Conservation (phyloP, 2,797 vertebrate genomes). For the Ataeniobius toweri region DNA sequence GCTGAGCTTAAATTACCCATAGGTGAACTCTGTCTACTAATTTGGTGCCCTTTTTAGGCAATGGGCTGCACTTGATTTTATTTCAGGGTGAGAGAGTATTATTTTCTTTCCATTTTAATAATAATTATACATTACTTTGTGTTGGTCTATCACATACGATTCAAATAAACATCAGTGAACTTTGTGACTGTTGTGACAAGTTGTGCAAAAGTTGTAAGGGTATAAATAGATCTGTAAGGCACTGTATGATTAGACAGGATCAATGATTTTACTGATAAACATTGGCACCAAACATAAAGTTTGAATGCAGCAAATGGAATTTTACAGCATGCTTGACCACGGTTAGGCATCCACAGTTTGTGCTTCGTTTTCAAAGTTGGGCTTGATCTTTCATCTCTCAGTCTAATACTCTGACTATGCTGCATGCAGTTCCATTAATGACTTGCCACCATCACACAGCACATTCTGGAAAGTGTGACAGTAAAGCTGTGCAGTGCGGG, state of each 20-base stretch:
- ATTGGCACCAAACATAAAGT: not conserved
- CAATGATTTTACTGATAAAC: not conserved
- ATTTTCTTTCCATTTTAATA: no score
- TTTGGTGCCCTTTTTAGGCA: no score
- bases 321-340: not conserved
- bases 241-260: no score
- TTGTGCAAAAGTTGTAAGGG: no score
- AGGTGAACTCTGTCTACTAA: not conserved
- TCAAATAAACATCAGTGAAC: no score
- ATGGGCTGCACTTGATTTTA: not conserved
- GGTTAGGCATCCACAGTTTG: not conserved
- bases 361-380: constrained; percentile 1
- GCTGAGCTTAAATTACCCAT: no score
- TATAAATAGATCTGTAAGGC: no score
- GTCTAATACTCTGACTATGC: constrained; percentile 9
- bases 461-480: constrained; percentile 49
- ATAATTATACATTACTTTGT: no score
- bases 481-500: constrained; percentile 35
- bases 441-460: constrained; percentile 28
- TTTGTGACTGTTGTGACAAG: no score
- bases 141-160: no score
- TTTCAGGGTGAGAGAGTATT: not conserved
- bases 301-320: not conserved
- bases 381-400: constrained; percentile 5
- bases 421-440: constrained; percentile 14